Base-by-base conservation (phyloP, 2,113 vertebrate genomes). In the Colinus virginianus region DNA sequence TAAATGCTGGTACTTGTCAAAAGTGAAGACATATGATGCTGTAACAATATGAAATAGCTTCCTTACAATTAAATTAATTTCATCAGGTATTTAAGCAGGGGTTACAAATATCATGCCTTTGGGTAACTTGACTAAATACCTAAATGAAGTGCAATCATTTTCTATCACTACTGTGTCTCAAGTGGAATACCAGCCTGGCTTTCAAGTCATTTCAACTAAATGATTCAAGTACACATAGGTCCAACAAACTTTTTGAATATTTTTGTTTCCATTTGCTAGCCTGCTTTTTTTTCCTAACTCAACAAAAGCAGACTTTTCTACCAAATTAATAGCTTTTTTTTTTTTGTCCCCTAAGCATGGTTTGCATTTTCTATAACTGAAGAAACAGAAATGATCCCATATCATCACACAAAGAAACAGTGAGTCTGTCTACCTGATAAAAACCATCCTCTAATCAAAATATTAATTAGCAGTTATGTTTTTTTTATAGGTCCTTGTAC, bases 1-100 rank as follows among this genome's bases (percentile, higher is more conserved):
- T 93, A 89, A 96, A 96, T 82, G 97, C 96, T 97, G 94, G 97
- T 97, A 98, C 97, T 97, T 97, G 97, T 98, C 98, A 98, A 97
- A 97, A 88, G 90, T 63, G 90, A 97, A 97, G 97, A 98, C 96
- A 96, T 78, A 89, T 34, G 84, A 63, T 91, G 96, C 93, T 19
- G 16, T 72, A 96, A 97, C 88, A 97, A 97, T 94, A 95, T 48
- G 61, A 97, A 97, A 97, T 98, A 96, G 97, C 97, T 98, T 98
- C 97, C 97, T 96, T 93, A 94, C 85, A 93, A 96, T 81, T 95
- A 96, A 88, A 97, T 92, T 82, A 63, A 64, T 77, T 97, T 86
- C 36, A 49, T 82, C 40, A 6, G 67, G 53, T 82, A 61, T 95
- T 95, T 82, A 78, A 84, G 67, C 76, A 67, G 75, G 69, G 32